These are phyloP conservation scores for Abramis brama DNA, from an alignment of 2,113 vertebrate genomes.

Conservation along the genomic window DNA sequence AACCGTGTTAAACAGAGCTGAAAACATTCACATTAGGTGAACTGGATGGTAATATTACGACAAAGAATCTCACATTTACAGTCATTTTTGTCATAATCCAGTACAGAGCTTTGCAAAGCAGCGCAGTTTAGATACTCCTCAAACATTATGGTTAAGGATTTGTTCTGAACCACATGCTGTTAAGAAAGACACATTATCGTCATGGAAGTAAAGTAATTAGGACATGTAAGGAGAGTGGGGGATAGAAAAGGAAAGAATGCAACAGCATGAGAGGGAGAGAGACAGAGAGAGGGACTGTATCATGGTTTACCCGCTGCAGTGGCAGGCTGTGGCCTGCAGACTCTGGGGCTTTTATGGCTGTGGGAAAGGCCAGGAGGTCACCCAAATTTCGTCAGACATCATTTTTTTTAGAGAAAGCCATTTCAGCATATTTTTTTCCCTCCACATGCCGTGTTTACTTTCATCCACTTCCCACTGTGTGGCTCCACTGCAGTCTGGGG, in stretches of 20 bases:
- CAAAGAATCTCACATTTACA: not conserved
- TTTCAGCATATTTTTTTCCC: conserved; percentile 53
- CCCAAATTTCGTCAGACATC: conserved; percentile 60
- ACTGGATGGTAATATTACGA: not conserved
- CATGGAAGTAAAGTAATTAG: conserved; percentile 30
- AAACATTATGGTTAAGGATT: not conserved
- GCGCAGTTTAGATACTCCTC: not conserved
- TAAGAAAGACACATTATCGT: conserved; percentile 26
- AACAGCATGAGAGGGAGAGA: conserved; percentile 36
- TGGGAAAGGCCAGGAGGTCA: conserved; percentile 67
- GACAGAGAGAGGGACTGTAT: conserved; percentile 32
- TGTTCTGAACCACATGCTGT: conserved; percentile 14
- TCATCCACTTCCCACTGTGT: conserved; percentile 60
- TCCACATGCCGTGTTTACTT: conserved; percentile 58
- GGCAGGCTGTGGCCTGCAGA: conserved; percentile 20
- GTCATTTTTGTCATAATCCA: not conserved
- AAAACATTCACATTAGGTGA: not conserved
- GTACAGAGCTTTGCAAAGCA: not conserved
- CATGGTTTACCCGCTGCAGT: conserved; percentile 41
- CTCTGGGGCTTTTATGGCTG: conserved; percentile 61
- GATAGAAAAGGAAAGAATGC: conserved; percentile 14
- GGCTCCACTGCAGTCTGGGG: conserved; percentile 55
- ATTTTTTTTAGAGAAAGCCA: conserved; percentile 43
- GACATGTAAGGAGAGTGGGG: conserved; percentile 18
- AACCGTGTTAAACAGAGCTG: not conserved